Evolutionary conservation across 2,797 vertebrate genomes (phyloP).

Genomic region (Premnoplex brunnescens): DNA sequence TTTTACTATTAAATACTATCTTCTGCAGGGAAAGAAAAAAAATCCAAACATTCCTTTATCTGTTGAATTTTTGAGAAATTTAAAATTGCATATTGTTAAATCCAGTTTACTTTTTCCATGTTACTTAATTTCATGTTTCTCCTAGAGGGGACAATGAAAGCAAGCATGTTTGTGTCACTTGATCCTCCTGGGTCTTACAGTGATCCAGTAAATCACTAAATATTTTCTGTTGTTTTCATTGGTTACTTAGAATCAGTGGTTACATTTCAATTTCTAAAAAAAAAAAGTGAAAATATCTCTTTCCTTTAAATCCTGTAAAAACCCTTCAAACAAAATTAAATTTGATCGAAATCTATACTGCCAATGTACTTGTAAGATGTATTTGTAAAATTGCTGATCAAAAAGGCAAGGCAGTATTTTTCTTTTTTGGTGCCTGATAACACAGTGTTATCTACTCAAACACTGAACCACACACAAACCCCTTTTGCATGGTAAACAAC

Average conservation of each 20-base stretch:
- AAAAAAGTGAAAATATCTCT: not conserved
- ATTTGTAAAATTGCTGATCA: not conserved
- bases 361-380: not conserved
- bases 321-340: not conserved
- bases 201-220: not conserved
- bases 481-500: not conserved
- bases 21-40: not conserved
- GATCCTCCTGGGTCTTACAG: not conserved
- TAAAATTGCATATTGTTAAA: not conserved
- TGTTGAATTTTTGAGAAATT: accelerated
- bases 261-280: not conserved
- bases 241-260: not conserved
- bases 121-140: not conserved
- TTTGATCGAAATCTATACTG: not conserved
- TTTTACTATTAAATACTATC: not conserved
- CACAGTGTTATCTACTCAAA: not conserved
- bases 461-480: accelerated
- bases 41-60: not conserved
- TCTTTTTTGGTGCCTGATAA: not conserved
- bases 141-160: not conserved
- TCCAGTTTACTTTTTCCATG: not conserved
- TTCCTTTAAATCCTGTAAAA: not conserved
- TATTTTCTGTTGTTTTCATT: not conserved
- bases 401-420: not conserved
- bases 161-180: not conserved